Conservation (phyloP, 2,113 vertebrate species). For the Caranx melampygus region DNA sequence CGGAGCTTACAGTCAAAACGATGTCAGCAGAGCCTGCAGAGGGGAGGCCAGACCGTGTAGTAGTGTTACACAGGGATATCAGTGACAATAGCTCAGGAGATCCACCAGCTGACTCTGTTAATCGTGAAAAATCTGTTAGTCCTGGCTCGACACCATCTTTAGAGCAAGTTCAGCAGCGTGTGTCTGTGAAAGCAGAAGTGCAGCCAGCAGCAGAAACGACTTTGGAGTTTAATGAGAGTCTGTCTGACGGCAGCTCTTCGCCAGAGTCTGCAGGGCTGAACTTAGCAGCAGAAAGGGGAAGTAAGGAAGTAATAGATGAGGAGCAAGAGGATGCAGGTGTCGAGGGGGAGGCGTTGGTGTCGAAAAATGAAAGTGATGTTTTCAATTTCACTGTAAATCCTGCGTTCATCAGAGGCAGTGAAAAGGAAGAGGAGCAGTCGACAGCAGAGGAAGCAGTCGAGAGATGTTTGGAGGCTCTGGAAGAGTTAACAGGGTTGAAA, state of each 20-base stretch:
- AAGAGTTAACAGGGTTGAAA: slow-evolving; percentile 6
- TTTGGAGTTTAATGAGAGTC: not conserved
- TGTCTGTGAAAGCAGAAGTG: not conserved
- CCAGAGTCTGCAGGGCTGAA: not conserved
- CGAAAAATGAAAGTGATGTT: not conserved
- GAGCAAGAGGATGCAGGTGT: slow-evolving; percentile 11
- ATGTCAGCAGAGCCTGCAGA: slow-evolving; percentile 12
- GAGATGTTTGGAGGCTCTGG: not conserved
- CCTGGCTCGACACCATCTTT: not conserved
- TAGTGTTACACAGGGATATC: not conserved
- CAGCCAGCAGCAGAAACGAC: not conserved
- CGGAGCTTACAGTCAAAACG: not conserved
- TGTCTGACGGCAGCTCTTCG: not conserved
- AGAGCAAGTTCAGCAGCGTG: not conserved
- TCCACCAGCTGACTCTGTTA: not conserved
- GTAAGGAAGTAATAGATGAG: slow-evolving; percentile 1
- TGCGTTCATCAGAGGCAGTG: not conserved
- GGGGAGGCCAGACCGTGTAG: not conserved
- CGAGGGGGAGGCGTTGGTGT: not conserved
- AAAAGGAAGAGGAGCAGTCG: slow-evolving; percentile 13
- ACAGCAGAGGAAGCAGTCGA: not conserved
- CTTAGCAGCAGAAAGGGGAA: not conserved
- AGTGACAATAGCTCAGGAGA: not conserved
- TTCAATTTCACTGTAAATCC: slow-evolving; percentile 37
- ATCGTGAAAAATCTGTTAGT: slow-evolving; percentile 1